Evolutionary conservation across 2,888 invertebrate species (phyloP), one percentile per base, ranked within the genome.

Genomic region (Melitaea athalia): DNA sequence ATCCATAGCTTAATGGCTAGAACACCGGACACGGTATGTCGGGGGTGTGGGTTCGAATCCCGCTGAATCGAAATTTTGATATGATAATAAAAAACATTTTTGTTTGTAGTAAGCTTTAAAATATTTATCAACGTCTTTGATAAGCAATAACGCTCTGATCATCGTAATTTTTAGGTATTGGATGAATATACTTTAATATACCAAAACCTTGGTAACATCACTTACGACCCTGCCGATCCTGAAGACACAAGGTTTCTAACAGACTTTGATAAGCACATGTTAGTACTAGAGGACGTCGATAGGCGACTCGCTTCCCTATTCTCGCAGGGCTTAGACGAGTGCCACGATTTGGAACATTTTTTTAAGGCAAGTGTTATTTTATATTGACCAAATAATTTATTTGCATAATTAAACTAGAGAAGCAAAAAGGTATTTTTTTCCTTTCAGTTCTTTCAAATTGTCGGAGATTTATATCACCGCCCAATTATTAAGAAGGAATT

Each of bases 291-390:
- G 42, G 96, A 96, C 78, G 94, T 96, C 63, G 98, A 98, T 81
- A 93, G 96, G 69, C 93, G 96, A 71, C 90, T 98, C 49, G 97
- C 96, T 0, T 95, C 96, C 17, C 94, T 98, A 72, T 96, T 98
- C 78, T 94, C 95, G 12, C 95, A 96, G 79, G 97, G 96, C 0
- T 95, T 97, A 75, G 95, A 96, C 68, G 98, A 98, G 78, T 97
- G 97, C 75, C 84, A 88, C 50, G 90, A 89, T 68, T 76, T 91
- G 68, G 85, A 88, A 67, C 89, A 91, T 74, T 88, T 92, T 74
- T 93, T 81, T 68, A 93, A 93, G 85, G 93, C 89, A 75, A 38
- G 59, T 61, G 47, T 65, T 31, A 59, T 53, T 57, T 70, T 17
- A 53, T 31, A 53, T 53, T 12, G 4, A 15, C 47, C 5, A 17